Base-by-base conservation (phyloP, 2,888 invertebrate species). In the Lamproptera curius region DNA sequence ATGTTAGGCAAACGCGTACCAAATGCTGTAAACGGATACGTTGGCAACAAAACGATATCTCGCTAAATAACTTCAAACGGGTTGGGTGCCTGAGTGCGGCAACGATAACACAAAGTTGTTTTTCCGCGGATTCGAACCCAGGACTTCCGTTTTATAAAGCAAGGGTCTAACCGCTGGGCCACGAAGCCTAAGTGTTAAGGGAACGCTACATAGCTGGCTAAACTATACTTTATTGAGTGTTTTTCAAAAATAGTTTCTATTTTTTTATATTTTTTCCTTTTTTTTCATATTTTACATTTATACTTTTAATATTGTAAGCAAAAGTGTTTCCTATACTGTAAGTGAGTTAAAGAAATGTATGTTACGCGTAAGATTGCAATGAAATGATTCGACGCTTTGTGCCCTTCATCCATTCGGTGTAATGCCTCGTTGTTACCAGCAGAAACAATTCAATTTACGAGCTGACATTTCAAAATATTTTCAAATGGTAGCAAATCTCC, bases 301-400 rank as follows among this genome's bases (percentile, higher is more conserved):
- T n/a, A n/a, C n/a, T n/a, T n/a, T n/a, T n/a, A n/a, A n/a, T n/a
- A n/a, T 28, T 28, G 28, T n/a, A 28, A n/a, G 28, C 28, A 17
- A 28, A 31, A 16, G 13, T 1, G 0, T 36, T 8, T 36, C 23
- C 20, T 39, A 17, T 17, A 23, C 15, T 23, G 36, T 16, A 4
- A 38, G n/a, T n/a, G 68, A 70, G 58, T 63, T 65, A 70, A 65
- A 70, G 62, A 65, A 73, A 73, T 69, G 59, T 60, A 46, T 15
- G 39, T 48, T 39, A 49, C 13, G 43, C 48, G 13, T 31, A 13
- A 31, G 46, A 53, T 53, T 53, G 53, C 28, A 26, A 43, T 49
- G 44, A 42, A 49, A 20, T 51, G 51, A 54, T 44, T 54, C 51
- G 41, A 49, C 53, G 42, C 23, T 49, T 51, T 50, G 72, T 70